phyloP scores from a whole-genome alignment of 2,888 invertebrate species.

The Drosophila melanocephala region DNA sequence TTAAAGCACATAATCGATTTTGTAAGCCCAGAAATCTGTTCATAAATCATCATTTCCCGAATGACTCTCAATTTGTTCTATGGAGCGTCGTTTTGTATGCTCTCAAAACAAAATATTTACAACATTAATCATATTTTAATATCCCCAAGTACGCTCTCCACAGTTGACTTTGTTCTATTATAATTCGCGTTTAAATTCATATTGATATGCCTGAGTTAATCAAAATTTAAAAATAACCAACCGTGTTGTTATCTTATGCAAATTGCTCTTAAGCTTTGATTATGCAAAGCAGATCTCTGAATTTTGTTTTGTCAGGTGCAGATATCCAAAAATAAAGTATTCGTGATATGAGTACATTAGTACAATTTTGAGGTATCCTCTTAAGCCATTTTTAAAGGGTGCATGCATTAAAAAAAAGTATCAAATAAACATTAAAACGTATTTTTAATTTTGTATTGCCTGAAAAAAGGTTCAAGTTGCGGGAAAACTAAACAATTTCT shows the following conservation, averaged over 20 bases:
- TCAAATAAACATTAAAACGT: background rate
- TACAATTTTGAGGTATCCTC: background rate
- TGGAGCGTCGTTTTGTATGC: slow-evolving; percentile 1
- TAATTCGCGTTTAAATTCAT: slow-evolving; percentile 8
- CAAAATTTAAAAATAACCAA: background rate
- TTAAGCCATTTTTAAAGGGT: background rate
- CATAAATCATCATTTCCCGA: slow-evolving; percentile 48
- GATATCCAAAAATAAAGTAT: background rate
- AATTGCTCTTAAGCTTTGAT: background rate
- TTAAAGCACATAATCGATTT: slow-evolving; percentile 41
- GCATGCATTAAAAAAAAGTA: background rate
- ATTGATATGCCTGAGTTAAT: background rate
- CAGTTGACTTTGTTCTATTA: slow-evolving; percentile 6
- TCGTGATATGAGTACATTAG: background rate
- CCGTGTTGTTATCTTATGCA: background rate
- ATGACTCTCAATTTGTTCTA: slow-evolving; percentile 37
- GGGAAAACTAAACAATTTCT: background rate
- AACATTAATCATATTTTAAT: slow-evolving; percentile 42
- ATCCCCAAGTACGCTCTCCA: background rate
- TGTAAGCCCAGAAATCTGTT: background rate
- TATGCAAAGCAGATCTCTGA: background rate
- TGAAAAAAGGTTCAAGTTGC: background rate
- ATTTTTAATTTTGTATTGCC: background rate
- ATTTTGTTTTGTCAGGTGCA: background rate
- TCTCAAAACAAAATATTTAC: background rate